A percentile compares a stretch with the other conserved stretches of the same genome.
These are phyloP conservation scores for Drosophila pegasa DNA, from an alignment of 2,888 invertebrate genomes.

Conservation along the genomic window DNA sequence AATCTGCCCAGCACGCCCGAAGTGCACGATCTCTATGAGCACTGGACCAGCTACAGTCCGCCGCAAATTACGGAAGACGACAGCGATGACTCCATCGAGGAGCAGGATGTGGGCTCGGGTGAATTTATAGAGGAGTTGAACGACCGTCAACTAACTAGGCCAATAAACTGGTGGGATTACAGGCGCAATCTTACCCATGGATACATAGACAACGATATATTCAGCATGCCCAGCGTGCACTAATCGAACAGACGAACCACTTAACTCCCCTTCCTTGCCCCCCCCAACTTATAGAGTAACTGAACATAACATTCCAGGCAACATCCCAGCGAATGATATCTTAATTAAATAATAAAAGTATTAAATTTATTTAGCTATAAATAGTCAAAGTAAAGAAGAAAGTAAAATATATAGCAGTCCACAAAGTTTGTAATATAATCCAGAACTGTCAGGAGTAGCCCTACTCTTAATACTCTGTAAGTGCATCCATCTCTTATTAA, in stretches of 20 bases:
- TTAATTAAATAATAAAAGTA: background rate
- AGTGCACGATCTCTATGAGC: conserved; percentile 73
- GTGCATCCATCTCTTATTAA: conserved; percentile 15
- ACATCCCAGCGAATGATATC: background rate
- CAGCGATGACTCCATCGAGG: conserved; percentile 68
- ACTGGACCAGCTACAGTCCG: conserved; percentile 82
- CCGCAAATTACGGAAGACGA: conserved; percentile 39
- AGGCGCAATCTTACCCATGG: conserved; percentile 80
- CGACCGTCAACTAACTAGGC: conserved; percentile 22
- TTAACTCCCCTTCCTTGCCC: conserved; percentile 59
- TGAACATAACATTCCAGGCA: background rate
- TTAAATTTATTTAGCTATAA: background rate
- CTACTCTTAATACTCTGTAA: conserved; percentile 2
- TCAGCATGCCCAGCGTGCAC: conserved; percentile 74
- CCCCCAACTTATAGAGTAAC: conserved; percentile 36
- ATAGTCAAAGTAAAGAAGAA: background rate
- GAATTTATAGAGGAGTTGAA: conserved; percentile 41
- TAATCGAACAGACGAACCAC: conserved; percentile 12
- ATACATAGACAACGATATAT: conserved; percentile 78
- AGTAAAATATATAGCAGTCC: too few relatives aligned
- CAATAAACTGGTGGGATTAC: conserved; percentile 74
- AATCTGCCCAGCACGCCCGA: conserved; percentile 72
- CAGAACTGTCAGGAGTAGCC: background rate
- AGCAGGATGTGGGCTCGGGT: conserved; percentile 40
- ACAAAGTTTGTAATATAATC: background rate